A percentile compares a stretch with the other conserved stretches of the same genome.
These are phyloP conservation scores for Nephrotoma appendiculata DNA, from an alignment of 2,888 invertebrate species.

Conservation along the genomic window DNA sequence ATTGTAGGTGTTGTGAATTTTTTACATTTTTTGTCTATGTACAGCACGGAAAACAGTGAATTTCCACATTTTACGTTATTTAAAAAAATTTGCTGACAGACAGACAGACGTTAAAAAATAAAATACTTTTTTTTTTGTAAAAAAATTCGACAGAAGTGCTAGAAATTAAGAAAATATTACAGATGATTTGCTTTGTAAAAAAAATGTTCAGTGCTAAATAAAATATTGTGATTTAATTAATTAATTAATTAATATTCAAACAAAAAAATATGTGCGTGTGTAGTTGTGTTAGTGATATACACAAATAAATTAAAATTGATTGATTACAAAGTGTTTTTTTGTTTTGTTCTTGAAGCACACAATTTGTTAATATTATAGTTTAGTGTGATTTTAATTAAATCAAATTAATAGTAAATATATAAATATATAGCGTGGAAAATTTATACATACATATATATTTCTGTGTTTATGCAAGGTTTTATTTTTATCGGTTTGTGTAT, in stretches of 20 bases:
- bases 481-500: not conserved
- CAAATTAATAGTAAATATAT: not conserved
- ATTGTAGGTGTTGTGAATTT: not conserved
- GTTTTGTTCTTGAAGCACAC: not conserved
- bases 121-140: not conserved
- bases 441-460: not conserved
- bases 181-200: not conserved
- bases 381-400: not conserved
- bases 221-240: not conserved
- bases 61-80: not conserved
- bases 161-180: not conserved
- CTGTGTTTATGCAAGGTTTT: not conserved
- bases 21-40: not conserved
- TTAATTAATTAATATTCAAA: not conserved
- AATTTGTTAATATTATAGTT: not conserved
- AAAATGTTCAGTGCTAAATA: not conserved
- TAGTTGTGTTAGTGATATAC: not conserved
- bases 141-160: not conserved
- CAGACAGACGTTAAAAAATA: not conserved
- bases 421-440: not conserved
- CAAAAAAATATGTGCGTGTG: not conserved
- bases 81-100: not conserved
- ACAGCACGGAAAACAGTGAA: not conserved
- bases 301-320: not conserved
- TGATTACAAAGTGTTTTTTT: not conserved